Percentiles rank a stretch among this genome's conserved stretches.
Conservation (phyloP, 2,888 invertebrate genomes). For the Parelbella ahira region DNA sequence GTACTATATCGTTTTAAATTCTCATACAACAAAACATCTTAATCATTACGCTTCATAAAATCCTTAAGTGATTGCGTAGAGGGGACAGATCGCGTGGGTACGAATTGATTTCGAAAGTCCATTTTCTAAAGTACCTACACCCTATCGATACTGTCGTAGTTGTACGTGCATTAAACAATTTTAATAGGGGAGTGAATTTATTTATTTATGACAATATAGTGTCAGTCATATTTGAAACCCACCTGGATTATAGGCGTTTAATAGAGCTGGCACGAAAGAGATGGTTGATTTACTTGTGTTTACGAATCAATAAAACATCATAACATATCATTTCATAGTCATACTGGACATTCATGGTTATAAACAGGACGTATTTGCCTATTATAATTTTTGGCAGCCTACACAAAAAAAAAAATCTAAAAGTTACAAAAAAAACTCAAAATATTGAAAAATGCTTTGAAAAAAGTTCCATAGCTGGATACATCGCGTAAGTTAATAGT, state of each 20-base stretch:
- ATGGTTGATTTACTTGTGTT: too few species aligned
- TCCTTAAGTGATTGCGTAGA: slow-evolving; percentile 75
- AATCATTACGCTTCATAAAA: slow-evolving; percentile 79
- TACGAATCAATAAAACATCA: too few species aligned
- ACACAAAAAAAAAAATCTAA: too few species aligned
- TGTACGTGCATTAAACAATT: slow-evolving; percentile 25
- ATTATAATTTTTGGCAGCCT: too few species aligned
- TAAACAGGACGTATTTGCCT: too few species aligned
- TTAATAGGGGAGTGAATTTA: slow-evolving; percentile 19
- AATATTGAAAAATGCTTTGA: slow-evolving; percentile 23
- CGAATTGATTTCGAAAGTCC: slow-evolving; percentile 71
- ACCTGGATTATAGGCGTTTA: too few species aligned
- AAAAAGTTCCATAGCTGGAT: slow-evolving; percentile 63
- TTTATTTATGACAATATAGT: slow-evolving; percentile 9
- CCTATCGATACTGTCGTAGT: slow-evolving; percentile 36
- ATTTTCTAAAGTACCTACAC: slow-evolving; percentile 62
- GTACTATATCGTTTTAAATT: slow-evolving; percentile 52
- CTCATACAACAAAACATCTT: slow-evolving; percentile 72
- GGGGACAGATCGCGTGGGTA: slow-evolving; percentile 66
- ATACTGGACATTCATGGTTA: too few species aligned
- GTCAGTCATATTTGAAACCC: too few species aligned
- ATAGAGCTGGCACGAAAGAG: too few species aligned
- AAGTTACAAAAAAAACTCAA: too few species aligned
- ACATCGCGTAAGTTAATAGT: slow-evolving; percentile 74
- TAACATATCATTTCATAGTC: too few species aligned